A percentile compares a stretch with the other conserved stretches of the same genome.
These are phyloP conservation scores for Coregonus ussuriensis DNA, from an alignment of 2,797 vertebrate genomes.

Conservation along the genomic window DNA sequence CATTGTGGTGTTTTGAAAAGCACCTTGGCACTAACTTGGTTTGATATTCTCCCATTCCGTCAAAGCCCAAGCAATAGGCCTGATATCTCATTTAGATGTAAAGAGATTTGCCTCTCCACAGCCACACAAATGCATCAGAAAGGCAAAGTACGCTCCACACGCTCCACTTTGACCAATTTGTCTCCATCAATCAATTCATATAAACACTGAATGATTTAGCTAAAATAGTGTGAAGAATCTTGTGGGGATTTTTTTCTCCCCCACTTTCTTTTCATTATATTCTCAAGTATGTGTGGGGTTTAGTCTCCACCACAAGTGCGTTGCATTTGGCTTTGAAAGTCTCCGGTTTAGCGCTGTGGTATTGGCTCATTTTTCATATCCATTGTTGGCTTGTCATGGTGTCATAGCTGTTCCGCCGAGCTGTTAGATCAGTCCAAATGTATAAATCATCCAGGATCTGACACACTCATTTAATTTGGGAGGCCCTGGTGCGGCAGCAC, in stretches of 20 bases:
- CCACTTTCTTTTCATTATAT: slow-evolving; percentile 71
- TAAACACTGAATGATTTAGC: slow-evolving; percentile 73
- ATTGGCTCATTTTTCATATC: slow-evolving; percentile 94
- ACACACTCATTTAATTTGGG: slow-evolving; percentile 86
- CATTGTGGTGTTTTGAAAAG: slow-evolving; percentile 58
- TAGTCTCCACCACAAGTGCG: slow-evolving; percentile 51
- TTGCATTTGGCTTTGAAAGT: slow-evolving; percentile 81
- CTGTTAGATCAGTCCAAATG: slow-evolving; percentile 85
- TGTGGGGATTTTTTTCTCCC: slow-evolving; percentile 60
- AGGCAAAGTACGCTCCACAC: slow-evolving; percentile 64
- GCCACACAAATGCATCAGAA: slow-evolving; percentile 66
- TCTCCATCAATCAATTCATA: slow-evolving; percentile 76
- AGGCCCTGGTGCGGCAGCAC: slow-evolving; percentile 75
- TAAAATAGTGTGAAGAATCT: slow-evolving; percentile 68
- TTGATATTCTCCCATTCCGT: slow-evolving; percentile 66
- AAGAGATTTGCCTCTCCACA: slow-evolving; percentile 58
- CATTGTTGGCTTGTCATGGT: slow-evolving; percentile 90
- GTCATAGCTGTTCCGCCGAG: slow-evolving; percentile 84
- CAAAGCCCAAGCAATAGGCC: slow-evolving; percentile 59
- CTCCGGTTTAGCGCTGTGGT: slow-evolving; percentile 76
- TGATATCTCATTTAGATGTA: slow-evolving; percentile 64
- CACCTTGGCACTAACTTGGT: slow-evolving; percentile 56
- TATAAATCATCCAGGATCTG: slow-evolving; percentile 87
- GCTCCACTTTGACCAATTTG: slow-evolving; percentile 75
- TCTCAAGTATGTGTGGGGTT: slow-evolving; percentile 66